phyloP scores from a whole-genome alignment of 2,113 vertebrate species.

The Channa maculata region DNA sequence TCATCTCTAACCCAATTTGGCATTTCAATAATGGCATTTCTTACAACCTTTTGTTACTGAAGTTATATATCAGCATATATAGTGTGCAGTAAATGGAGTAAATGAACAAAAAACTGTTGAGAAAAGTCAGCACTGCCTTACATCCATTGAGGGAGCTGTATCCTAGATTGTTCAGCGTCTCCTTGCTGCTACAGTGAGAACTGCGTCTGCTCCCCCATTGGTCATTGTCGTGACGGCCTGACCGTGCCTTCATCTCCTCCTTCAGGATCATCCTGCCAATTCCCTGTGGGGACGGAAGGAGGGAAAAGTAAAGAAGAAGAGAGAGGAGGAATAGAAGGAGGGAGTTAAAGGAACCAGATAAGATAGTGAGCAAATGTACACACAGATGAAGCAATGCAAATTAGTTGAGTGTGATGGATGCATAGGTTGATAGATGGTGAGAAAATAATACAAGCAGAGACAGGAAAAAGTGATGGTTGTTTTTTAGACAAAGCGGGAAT shows the following conservation, averaged over 20 bases:
- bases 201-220: constrained; percentile 92
- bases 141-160: constrained; percentile 93
- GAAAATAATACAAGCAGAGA: constrained; percentile 5
- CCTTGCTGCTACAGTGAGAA: constrained; percentile 91
- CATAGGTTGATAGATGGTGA: constrained; percentile 16
- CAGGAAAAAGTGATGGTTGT: neutral
- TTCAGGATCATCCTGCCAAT: constrained; percentile 97
- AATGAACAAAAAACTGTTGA: no score
- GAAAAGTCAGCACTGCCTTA: constrained; percentile 78
- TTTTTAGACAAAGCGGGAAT: neutral
- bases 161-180: constrained; percentile 88
- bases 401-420: constrained; percentile 24
- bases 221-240: constrained; percentile 90
- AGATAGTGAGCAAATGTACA: neutral
- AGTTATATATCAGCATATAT: no score
- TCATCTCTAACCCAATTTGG: no score
- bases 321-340: neutral
- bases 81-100: no score
- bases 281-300: constrained; percentile 80
- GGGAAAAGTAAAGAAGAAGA: neutral
- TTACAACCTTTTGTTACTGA: no score
- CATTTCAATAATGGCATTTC: no score
- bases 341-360: neutral
- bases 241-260: constrained; percentile 98
- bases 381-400: constrained; percentile 17